Percentiles rank a stretch among this genome's conserved stretches.
These are phyloP conservation scores for Leucoraja erinaceus DNA, from an alignment of 2,113 vertebrate species.

Conservation along the genomic window DNA sequence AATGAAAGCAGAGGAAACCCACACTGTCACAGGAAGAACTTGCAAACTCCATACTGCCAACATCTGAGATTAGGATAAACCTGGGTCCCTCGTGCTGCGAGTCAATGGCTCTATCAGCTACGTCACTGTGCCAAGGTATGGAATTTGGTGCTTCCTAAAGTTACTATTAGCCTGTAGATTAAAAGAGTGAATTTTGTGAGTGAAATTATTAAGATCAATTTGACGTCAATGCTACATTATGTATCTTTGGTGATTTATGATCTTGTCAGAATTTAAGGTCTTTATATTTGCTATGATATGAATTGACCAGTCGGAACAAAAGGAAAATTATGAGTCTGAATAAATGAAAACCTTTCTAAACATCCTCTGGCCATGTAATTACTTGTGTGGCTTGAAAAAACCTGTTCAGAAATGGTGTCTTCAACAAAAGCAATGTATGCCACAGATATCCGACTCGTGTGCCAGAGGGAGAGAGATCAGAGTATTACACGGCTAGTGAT, in stretches of 20 bases:
- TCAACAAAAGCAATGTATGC: background rate
- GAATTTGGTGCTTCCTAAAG: background rate
- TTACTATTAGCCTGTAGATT: background rate
- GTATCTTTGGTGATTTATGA: constrained; percentile 2
- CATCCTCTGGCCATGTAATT: background rate
- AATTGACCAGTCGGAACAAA: background rate
- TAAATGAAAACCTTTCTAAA: background rate
- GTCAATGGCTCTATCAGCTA: too few relatives aligned
- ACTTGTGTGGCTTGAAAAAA: background rate
- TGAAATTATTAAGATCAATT: background rate
- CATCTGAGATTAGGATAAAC: too few relatives aligned
- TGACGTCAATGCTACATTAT: background rate
- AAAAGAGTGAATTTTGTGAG: background rate
- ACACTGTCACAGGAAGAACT: too few relatives aligned
- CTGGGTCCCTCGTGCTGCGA: too few relatives aligned
- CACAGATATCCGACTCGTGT: background rate
- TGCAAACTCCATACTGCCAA: too few relatives aligned
- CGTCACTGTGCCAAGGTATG: background rate
- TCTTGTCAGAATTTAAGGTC: constrained; percentile 6
- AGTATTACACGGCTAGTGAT: background rate
- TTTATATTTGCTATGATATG: background rate
- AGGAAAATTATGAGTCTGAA: background rate
- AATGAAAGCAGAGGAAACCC: too few relatives aligned
- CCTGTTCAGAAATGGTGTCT: background rate
- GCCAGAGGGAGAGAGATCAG: background rate